Base-by-base conservation (phyloP, 2,113 vertebrate genomes). In the Sylvia atricapilla region DNA sequence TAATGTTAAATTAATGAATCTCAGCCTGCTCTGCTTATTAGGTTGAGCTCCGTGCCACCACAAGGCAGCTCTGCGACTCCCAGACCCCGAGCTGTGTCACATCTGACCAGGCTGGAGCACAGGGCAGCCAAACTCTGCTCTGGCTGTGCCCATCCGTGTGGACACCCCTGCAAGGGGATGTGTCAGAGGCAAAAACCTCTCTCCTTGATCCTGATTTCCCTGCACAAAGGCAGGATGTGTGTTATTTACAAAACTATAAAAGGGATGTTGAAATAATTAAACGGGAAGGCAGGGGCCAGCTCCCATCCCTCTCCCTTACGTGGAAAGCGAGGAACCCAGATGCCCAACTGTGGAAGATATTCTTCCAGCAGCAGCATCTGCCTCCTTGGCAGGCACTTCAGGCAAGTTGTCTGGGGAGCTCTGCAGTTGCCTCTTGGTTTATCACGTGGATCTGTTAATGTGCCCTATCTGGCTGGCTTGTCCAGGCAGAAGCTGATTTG, bases 331-430 rank as follows among this genome's bases (percentile, higher is more conserved):
- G 85, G 96, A 98, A 97, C 97, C 97, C 98, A 98, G 97, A 98
- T 98, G 98, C 97, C 98, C 97, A 97, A 96, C 95, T 97, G 95
- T 94, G 84, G 97, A 97, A 95, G 97, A 97, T 75, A 94, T 89
- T 97, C 97, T 97, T 98, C 97, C 97, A 98, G 97, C 97, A 97
- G 97, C 96, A 96, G 98, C 98, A 98, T 98, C 98, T 98, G 98
- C 97, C 97, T 98, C 96, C 95, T 98, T 98, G 98, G 98, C 98
- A 98, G 96, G 80, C 94, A 97, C 94, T 96, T 87, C 97, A 87
- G 96, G 94, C 93, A 63, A 93, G 96, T 97, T 97, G 98, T 97
- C 97, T 94, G 90, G 97, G 97, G 97, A 98, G 97, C 89, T 91
- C 94, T 97, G 97, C 95, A 95, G 96, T 98, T 97, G 97, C 97